Evolutionary conservation across 2,888 invertebrate species (phyloP), one percentile per base, ranked within the genome.

Genomic region (Eupelmus urozonus): DNA sequence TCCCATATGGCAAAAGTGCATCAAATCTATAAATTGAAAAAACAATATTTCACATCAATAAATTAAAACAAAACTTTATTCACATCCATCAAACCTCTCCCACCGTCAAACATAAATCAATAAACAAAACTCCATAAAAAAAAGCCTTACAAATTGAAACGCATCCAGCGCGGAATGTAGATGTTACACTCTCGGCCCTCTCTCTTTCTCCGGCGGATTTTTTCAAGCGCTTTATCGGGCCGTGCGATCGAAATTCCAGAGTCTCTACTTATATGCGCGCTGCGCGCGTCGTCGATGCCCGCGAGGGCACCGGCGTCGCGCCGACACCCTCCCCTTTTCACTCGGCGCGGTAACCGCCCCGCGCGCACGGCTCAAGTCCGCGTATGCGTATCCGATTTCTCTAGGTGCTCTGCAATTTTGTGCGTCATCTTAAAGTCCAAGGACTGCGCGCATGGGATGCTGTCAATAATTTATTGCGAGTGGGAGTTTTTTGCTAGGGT

Each of bases 381-480:
- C 34, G n/a, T n/a, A n/a, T n/a, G 3, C 25, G 59, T 63, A 69
- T 76, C 69, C 53, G 55, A 69, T 76, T 69, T 63, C 55, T 69
- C 55, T 69, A 69, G 62, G 18, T 55, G 62, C 25, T 53, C 42
- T 76, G 62, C 62, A 69, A 63, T 76, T 66, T 74, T 62, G 55
- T 34, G 60, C 49, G 69, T 76, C 69, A 29, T 55, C 69, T 69
- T 76, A 62, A 69, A 69, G 60, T 42, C 53, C 51, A 53, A 63
- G 62, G 42, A 45, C 45, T 2, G 0, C 20, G 29, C 16, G 13
- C 40, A 18, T 5, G 3, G 34, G 5, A 34, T n/a, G 27, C 18
- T 59, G 42, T 5, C 76, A 55, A 76, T 69, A 49, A 76, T 76
- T 69, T 76, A 76, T 67, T 51, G n/a, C 63, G 18, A 60, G 51